Evolutionary conservation across 2,113 vertebrate species (phyloP).

Genomic region (Xenopus laevis): DNA sequence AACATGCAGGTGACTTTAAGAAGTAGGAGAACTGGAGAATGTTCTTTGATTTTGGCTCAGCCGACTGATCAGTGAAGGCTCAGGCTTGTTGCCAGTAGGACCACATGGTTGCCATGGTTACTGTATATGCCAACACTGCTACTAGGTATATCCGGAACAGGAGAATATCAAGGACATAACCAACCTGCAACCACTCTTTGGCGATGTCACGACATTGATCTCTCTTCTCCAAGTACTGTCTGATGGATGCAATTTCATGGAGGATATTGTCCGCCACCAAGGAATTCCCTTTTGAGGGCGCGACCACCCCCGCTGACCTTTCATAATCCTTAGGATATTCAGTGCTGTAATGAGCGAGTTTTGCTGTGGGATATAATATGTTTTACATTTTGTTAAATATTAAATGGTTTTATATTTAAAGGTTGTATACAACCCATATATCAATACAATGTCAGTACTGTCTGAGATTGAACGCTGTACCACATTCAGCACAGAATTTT

Average conservation of each 20-base stretch:
- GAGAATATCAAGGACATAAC: slow-evolving; percentile 84
- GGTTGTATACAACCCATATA: too few relatives aligned
- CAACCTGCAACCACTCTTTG: slow-evolving; percentile 90
- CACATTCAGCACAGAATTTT: too few relatives aligned
- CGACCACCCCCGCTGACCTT: slow-evolving; percentile 48
- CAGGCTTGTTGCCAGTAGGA: slow-evolving; percentile 85
- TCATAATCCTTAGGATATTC: slow-evolving; percentile 59
- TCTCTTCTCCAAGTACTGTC: slow-evolving; percentile 79
- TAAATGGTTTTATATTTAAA: too few relatives aligned
- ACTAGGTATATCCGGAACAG: slow-evolving; percentile 87
- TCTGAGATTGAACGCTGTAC: too few relatives aligned
- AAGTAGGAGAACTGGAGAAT: too few relatives aligned
- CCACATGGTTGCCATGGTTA: slow-evolving; percentile 87
- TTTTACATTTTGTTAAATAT: not conserved
- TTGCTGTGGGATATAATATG: slow-evolving; percentile 54
- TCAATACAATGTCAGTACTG: too few relatives aligned
- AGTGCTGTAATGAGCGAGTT: slow-evolving; percentile 65
- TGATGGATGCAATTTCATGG: slow-evolving; percentile 77
- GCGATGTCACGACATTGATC: slow-evolving; percentile 78
- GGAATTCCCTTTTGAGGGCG: slow-evolving; percentile 48
- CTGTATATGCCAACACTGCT: slow-evolving; percentile 78
- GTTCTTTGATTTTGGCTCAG: not conserved
- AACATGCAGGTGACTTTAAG: too few relatives aligned
- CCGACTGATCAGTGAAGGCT: not conserved
- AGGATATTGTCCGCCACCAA: slow-evolving; percentile 68